Evolutionary conservation across 2,113 vertebrate genomes (phyloP).

Genomic region (Platichthys stellatus): DNA sequence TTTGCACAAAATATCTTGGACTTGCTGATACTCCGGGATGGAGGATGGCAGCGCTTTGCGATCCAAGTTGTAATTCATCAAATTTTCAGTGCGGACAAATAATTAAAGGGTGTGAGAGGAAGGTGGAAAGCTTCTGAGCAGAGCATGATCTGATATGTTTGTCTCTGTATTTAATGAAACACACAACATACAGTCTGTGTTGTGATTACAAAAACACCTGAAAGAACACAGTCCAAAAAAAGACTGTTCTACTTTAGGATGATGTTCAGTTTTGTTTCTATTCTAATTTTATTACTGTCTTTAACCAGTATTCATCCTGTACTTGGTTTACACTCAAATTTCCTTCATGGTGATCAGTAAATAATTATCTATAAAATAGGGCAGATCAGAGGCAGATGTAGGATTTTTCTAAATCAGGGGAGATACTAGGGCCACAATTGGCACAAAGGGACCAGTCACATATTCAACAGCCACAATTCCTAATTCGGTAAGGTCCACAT

Average conservation of each 20-base stretch:
- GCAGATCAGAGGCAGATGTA: too few relatives aligned
- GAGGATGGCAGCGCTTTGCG: slow-evolving; percentile 42
- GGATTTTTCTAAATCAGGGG: too few relatives aligned
- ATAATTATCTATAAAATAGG: too few relatives aligned
- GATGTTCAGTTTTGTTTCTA: too few relatives aligned
- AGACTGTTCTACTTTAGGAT: too few relatives aligned
- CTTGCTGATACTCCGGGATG: slow-evolving; percentile 44
- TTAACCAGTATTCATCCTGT: too few relatives aligned
- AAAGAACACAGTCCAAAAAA: too few relatives aligned
- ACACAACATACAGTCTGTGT: slow-evolving; percentile 19
- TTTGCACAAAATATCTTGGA: slow-evolving; percentile 69
- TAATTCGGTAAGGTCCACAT: too few relatives aligned
- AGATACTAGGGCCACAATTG: background rate
- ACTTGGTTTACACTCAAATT: too few relatives aligned
- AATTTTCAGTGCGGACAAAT: slow-evolving; percentile 52
- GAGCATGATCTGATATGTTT: slow-evolving; percentile 3
- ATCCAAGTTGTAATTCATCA: slow-evolving; percentile 58
- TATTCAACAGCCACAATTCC: too few relatives aligned
- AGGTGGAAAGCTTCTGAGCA: background rate
- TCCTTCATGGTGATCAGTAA: too few relatives aligned
- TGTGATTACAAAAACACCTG: background rate
- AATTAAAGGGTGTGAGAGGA: slow-evolving; percentile 36
- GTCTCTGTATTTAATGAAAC: slow-evolving; percentile 5
- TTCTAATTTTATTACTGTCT: too few relatives aligned
- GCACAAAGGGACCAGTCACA: background rate